A percentile compares a stretch with the other conserved stretches of the same genome.
Evolutionary conservation across 2,797 vertebrate species (phyloP).

Genomic region (Sebastes ruberrimus): DNA sequence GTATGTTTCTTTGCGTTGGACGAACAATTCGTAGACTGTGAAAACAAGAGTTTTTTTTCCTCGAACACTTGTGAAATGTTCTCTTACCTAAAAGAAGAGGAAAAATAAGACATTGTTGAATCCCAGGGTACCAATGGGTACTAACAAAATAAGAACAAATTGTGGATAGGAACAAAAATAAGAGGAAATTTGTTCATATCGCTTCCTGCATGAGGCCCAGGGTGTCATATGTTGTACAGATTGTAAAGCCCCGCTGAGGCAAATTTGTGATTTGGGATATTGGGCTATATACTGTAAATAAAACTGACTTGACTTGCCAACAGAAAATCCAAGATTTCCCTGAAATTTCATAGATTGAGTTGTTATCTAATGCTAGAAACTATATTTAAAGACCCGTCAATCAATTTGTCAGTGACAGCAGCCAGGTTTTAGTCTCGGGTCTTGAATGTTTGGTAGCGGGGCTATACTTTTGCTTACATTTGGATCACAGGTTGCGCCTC

Average conservation of each 20-base stretch:
- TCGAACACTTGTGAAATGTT: too few species aligned
- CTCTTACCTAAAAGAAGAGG: too few species aligned
- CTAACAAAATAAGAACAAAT: too few species aligned
- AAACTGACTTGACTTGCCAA: not conserved
- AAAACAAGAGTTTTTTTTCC: too few species aligned
- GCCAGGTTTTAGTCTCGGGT: not conserved
- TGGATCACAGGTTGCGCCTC: constrained; percentile 36
- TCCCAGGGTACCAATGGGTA: too few species aligned
- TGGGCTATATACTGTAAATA: not conserved
- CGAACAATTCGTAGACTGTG: too few species aligned
- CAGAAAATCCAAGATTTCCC: constrained; percentile 7
- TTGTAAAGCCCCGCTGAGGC: not conserved
- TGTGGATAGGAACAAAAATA: too few species aligned
- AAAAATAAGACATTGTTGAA: too few species aligned
- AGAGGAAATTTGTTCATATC: too few species aligned
- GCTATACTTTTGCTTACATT: constrained; percentile 44
- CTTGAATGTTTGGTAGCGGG: not conserved
- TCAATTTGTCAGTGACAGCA: not conserved
- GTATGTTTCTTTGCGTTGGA: too few species aligned
- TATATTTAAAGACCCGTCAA: not conserved
- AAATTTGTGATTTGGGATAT: not conserved
- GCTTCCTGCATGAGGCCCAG: too few species aligned
- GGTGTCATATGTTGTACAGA: not conserved
- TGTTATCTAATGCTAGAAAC: not conserved
- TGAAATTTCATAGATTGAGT: not conserved